Percentiles rank a stretch among this genome's conserved stretches.
Evolutionary conservation across 2,113 vertebrate species (phyloP).

Genomic region (Platichthys stellatus): DNA sequence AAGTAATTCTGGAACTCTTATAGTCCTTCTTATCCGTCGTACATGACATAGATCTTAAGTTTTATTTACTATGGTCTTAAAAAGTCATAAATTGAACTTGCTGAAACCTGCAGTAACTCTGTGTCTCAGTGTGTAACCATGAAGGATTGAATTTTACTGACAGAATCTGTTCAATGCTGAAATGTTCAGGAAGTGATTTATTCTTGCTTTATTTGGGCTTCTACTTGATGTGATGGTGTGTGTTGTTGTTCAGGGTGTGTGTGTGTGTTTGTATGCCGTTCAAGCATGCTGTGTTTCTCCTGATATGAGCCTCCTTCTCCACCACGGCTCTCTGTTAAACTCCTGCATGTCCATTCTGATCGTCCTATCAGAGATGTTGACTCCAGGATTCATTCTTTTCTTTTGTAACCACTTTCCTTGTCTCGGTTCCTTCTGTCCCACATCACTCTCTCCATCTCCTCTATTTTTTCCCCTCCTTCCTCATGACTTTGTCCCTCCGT

Average conservation of each 20-base stretch:
- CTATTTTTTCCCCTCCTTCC: neutral
- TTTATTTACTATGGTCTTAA: too few species aligned
- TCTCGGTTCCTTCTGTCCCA: neutral
- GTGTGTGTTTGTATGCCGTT: conserved; percentile 2
- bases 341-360: conserved; percentile 31
- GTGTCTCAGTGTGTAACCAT: neutral
- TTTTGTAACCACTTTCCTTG: neutral
- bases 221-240: conserved; percentile 8
- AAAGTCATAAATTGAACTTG: too few species aligned
- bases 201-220: conserved; percentile 29
- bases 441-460: neutral
- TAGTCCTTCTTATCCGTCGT: too few species aligned
- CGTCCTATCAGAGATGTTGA: neutral
- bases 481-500: neutral
- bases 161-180: neutral
- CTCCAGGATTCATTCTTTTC: neutral
- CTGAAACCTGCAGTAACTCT: neutral
- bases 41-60: too few species aligned
- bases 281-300: neutral
- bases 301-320: neutral
- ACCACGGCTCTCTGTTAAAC: conserved; percentile 15
- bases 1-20: too few species aligned
- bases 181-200: conserved; percentile 6
- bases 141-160: neutral
- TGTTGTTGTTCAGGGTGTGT: conserved; percentile 13